A percentile compares a stretch with the other conserved stretches of the same genome.
Conservation (phyloP, 2,113 vertebrate genomes). For the Alethe diademata region DNA sequence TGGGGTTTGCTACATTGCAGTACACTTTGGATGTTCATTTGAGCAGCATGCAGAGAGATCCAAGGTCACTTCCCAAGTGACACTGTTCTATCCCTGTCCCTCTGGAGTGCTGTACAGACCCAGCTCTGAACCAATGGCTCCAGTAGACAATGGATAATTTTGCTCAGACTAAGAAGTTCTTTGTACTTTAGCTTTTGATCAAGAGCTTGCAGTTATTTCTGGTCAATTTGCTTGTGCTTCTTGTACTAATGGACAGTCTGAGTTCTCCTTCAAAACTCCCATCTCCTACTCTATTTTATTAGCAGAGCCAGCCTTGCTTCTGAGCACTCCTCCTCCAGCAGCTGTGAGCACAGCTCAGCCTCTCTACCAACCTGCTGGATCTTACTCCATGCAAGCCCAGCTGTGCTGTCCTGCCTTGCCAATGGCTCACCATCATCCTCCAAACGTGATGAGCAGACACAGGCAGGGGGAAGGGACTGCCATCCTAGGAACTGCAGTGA, state of each 20-base stretch:
- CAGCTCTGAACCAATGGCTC: background rate
- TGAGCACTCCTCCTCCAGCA: background rate
- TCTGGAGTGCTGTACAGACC: background rate
- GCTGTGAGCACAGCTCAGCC: background rate
- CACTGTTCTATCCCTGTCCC: background rate
- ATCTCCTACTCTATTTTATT: background rate
- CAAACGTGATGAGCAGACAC: background rate
- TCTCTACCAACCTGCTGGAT: background rate
- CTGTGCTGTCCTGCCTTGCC: background rate
- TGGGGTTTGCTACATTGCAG: accelerated
- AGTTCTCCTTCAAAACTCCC: background rate
- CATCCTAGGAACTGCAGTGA: background rate
- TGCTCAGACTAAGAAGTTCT: background rate
- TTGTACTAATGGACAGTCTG: background rate
- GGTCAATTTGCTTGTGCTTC: background rate
- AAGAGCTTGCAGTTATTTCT: slow-evolving; percentile 31
- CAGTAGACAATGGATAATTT: background rate
- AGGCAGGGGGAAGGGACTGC: background rate
- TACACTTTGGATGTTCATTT: background rate
- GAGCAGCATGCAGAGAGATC: background rate
- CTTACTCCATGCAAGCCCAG: background rate
- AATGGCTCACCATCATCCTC: background rate
- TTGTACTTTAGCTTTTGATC: slow-evolving; percentile 25
- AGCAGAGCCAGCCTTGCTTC: background rate
- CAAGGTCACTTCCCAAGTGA: background rate